Conservation (phyloP, 2,113 vertebrate genomes). For the Neomonachus schauinslandi region DNA sequence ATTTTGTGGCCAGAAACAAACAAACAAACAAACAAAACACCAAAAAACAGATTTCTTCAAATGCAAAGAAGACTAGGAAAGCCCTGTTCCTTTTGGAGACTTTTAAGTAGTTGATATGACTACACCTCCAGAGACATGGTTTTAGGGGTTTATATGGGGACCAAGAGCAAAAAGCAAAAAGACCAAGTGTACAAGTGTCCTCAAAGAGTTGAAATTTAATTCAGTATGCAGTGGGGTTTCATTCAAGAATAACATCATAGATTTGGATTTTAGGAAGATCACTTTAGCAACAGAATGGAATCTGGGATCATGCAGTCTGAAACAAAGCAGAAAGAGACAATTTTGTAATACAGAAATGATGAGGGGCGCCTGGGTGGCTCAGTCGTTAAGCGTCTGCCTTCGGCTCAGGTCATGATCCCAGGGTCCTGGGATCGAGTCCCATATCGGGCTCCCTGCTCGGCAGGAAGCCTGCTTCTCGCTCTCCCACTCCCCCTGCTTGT, state of each 20-base stretch:
- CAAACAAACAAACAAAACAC: not conserved
- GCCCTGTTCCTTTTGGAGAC: not conserved
- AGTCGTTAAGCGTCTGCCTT: too few species aligned
- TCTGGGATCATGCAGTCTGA: not conserved
- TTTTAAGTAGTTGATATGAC: not conserved
- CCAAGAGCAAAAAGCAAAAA: not conserved
- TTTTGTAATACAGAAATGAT: not conserved
- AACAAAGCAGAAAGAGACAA: not conserved
- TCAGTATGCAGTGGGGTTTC: not conserved
- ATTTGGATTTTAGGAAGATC: not conserved
- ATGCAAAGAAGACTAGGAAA: not conserved
- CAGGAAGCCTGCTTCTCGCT: too few species aligned
- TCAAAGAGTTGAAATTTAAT: not conserved
- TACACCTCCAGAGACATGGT: rapidly evolving
- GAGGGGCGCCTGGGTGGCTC: too few species aligned
- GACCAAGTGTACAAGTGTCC: not conserved
- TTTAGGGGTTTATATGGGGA: not conserved
- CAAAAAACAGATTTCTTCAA: not conserved
- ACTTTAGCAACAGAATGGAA: not conserved
- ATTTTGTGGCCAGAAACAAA: not conserved
- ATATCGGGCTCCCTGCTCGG: too few species aligned
- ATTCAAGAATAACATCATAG: not conserved
- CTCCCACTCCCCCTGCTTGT: too few species aligned
- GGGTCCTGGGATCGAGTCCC: too few species aligned
- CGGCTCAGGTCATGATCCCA: too few species aligned